Base-by-base conservation (phyloP, 2,113 vertebrate species). In the Stomatorhinus ivindoensis region DNA sequence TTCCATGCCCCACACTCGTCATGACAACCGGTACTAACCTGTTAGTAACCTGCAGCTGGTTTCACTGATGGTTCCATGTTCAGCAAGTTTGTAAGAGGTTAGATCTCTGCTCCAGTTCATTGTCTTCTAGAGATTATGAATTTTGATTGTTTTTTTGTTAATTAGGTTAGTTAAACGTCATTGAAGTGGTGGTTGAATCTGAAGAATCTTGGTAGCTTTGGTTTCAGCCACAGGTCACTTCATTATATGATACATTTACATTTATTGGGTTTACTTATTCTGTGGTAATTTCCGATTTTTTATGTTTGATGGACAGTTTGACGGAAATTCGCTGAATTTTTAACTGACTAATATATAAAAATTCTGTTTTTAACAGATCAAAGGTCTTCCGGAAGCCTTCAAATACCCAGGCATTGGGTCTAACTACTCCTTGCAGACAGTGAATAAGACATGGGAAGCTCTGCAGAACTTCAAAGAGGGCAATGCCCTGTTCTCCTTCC, bases 391-490 rank as follows among this genome's bases (percentile, higher is more conserved):
- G 35, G 98, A 99, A 88, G 98, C 95, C 27, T 99, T 99, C 94
- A 92, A 94, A 42, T 91, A 97, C 90, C 97, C 97, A 89, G 97
- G 97, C 92, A 98, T 99, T 91, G 98, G 98, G 24, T 99, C 98
- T 51, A 99, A 99, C 94, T 99, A 99, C 90, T 99, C 98, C 0
- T 87, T 94, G 21, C 51, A 94, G 90, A 98, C 97, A 0, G 98
- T 99, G 55, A 97, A 98, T 91, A 99, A 99, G 95, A 99, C 98
- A 0, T 99, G 98, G 98, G 96, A 93, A 88, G 97, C 98, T 17
- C 91, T 99, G 91, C 97, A 97, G 89, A 93, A 97, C 92, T 99
- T 99, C 92, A 96, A 96, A 90, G 97, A 97, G 91, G 98, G 98
- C 84, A 99, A 99, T 69, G 98, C 98, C 55, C 92, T 99, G 85